Conservation (phyloP, 2,888 invertebrate genomes). For the Biston betularia region DNA sequence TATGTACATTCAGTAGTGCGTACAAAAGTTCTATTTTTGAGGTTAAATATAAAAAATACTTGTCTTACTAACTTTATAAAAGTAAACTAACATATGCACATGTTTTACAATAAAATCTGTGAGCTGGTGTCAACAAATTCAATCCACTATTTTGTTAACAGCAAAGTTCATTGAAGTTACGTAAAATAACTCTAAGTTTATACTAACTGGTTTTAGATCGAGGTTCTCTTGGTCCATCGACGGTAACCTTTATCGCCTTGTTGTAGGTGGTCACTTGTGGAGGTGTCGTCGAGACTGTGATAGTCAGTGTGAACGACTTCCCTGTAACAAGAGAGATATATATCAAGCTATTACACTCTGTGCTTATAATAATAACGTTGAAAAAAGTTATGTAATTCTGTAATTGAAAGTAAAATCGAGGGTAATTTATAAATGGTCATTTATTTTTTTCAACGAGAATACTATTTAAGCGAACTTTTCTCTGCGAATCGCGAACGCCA, state of each 20-base stretch:
- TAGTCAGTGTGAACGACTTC: constrained; percentile 98
- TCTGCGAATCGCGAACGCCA: constrained; percentile 67
- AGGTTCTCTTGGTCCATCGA: constrained; percentile 98
- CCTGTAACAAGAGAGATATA: constrained; percentile 87
- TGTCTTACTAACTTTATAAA: no score
- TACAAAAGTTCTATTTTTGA: no score
- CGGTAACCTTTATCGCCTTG: constrained; percentile 99
- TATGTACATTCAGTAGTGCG: no score
- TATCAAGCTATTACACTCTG: background rate
- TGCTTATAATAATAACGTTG: background rate
- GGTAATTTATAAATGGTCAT: constrained; percentile 25
- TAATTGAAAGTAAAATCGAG: no score
- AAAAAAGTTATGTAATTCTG: background rate
- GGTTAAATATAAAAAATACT: no score
- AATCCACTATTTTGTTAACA: no score
- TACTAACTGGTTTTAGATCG: constrained; percentile 93
- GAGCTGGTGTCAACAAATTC: no score
- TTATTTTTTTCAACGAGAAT: constrained; percentile 55
- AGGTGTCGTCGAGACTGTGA: constrained; percentile 96
- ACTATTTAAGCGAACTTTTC: constrained; percentile 65
- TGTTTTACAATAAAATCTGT: no score
- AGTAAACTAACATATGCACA: no score
- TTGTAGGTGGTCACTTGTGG: constrained; percentile 98
- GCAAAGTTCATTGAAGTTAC: background rate
- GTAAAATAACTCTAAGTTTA: constrained; percentile 27